A percentile compares a stretch with the other conserved stretches of the same genome.
phyloP scores from a whole-genome alignment of 53 echinoderm and acorn worm species.

The Holothuria leucospilota region DNA sequence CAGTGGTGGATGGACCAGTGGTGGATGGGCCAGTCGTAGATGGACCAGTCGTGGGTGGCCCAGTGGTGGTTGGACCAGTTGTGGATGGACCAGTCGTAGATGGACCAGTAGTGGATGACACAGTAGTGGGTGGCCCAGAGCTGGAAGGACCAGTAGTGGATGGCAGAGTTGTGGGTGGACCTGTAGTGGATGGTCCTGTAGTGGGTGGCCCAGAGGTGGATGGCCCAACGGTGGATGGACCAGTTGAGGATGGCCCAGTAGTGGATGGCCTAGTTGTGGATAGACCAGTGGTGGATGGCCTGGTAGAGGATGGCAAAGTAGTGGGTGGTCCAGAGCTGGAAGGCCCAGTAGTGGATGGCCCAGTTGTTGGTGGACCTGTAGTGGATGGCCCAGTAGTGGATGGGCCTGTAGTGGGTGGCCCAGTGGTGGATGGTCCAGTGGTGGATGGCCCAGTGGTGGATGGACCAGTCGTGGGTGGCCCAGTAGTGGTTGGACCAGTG shows the following conservation, averaged over 20 bases:
- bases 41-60: neutral
- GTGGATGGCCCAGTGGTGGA: neutral
- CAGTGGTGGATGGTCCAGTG: neutral
- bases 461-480: neutral
- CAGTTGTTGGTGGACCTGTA: no score
- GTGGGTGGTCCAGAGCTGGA: neutral
- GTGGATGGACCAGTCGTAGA: conserved; percentile 9
- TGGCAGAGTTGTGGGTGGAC: neutral
- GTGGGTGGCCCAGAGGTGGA: neutral
- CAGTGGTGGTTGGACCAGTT: neutral
- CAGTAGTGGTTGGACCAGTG: neutral
- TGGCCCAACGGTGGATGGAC: conserved; percentile 12
- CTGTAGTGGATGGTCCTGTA: neutral
- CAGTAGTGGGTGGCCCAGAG: neutral
- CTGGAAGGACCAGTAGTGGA: neutral
- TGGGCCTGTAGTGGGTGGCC: neutral
- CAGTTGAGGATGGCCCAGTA: neutral
- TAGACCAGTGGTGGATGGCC: neutral
- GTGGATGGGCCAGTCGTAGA: neutral
- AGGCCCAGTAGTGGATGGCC: neutral
- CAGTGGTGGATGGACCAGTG: no score
- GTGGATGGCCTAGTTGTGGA: conserved; percentile 27
- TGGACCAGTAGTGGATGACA: neutral
- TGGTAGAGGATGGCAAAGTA: conserved; percentile 3
- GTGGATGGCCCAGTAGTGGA: neutral